phyloP scores from a whole-genome alignment of 2,888 invertebrate species.

The Andrena bucephala region DNA sequence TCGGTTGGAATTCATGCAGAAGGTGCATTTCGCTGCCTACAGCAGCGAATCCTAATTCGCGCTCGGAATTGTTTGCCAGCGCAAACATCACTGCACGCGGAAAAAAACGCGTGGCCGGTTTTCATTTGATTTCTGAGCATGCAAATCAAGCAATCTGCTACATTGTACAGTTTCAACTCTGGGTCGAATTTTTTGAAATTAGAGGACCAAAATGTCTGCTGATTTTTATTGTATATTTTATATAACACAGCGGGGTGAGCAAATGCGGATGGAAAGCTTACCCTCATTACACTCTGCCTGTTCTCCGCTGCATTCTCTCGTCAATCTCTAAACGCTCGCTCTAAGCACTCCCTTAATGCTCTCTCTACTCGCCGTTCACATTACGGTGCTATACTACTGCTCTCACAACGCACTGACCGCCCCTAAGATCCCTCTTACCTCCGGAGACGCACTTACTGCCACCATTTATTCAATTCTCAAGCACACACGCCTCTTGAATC shows the following conservation, averaged over 20 bases:
- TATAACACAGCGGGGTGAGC: too few species aligned
- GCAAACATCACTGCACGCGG: background rate
- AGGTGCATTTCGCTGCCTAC: background rate
- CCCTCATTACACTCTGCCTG: background rate
- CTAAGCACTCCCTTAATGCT: conserved; percentile 8
- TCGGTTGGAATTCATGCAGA: background rate
- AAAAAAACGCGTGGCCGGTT: background rate
- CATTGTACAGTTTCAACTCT: background rate
- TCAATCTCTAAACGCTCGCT: background rate
- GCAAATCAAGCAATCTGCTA: background rate
- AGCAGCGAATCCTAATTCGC: too few species aligned
- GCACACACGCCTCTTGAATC: conserved; percentile 10
- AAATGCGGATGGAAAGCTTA: conserved; percentile 2
- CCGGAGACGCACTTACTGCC: background rate
- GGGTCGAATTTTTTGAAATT: background rate
- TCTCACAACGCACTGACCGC: conserved; percentile 11
- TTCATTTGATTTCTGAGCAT: background rate
- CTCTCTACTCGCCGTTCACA: background rate
- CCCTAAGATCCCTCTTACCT: conserved; percentile 13
- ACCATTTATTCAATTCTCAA: background rate
- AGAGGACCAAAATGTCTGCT: background rate
- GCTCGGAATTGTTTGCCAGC: background rate
- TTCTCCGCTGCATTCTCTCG: background rate
- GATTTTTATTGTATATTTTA: background rate
- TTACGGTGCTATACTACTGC: background rate